Evolutionary conservation across 2,113 vertebrate genomes (phyloP).

Genomic region (Lophura nycthemera): DNA sequence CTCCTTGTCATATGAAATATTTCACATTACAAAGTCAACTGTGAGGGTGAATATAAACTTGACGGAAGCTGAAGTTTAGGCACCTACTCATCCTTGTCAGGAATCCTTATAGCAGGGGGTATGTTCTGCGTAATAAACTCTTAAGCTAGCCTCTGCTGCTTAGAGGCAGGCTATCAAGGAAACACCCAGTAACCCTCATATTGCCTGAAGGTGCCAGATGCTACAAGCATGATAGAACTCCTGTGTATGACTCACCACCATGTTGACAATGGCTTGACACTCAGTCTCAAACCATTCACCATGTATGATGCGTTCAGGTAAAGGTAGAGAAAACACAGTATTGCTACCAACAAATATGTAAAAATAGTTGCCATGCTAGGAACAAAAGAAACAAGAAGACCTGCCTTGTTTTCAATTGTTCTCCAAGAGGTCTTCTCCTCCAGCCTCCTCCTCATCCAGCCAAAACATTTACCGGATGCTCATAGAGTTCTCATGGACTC

Average conservation of each 20-base stretch:
- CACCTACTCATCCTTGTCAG: neutral
- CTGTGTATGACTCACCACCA: neutral
- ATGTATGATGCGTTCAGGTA: neutral
- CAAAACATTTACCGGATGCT: slow-evolving; percentile 50
- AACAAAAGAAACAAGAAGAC: slow-evolving; percentile 1
- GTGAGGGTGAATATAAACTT: neutral
- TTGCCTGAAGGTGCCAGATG: rapidly evolving
- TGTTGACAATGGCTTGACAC: neutral
- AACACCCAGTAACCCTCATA: neutral
- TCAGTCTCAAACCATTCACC: slow-evolving; percentile 1
- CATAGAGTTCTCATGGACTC: slow-evolving; percentile 37
- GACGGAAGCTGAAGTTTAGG: neutral
- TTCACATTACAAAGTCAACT: neutral
- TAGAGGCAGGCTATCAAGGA: neutral
- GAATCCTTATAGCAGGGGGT: neutral
- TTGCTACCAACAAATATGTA: neutral
- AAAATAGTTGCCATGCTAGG: slow-evolving; percentile 38
- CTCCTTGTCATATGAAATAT: neutral
- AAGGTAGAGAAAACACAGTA: neutral
- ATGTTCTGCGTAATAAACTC: neutral
- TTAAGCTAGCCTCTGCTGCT: neutral
- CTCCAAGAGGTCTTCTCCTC: slow-evolving; percentile 38
- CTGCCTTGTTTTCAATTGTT: slow-evolving; percentile 6
- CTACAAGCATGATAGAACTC: neutral
- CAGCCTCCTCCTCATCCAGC: neutral